Percentiles rank a stretch among this genome's conserved stretches.
Evolutionary conservation across 2,113 vertebrate genomes (phyloP).

Genomic region (Macroglossus sobrinus): DNA sequence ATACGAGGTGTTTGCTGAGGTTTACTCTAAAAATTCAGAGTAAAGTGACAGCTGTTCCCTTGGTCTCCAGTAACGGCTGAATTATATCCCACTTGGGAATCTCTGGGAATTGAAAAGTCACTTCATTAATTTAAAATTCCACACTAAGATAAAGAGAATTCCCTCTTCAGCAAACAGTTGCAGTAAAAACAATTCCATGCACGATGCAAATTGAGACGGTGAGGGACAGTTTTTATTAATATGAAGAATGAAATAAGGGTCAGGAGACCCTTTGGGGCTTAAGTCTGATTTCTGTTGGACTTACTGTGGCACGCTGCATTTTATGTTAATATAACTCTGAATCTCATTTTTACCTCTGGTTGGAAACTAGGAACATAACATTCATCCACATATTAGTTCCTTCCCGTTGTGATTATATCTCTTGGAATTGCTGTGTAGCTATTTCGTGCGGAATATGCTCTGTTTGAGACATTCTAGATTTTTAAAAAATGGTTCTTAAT

Average conservation of each 20-base stretch:
- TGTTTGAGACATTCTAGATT: constrained; percentile 1
- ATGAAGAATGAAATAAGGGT: background rate
- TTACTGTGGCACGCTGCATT: background rate
- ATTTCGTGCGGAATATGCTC: background rate
- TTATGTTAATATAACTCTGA: background rate
- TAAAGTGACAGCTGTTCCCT: background rate
- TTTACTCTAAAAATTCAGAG: constrained; percentile 24
- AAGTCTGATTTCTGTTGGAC: background rate
- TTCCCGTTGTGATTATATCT: background rate
- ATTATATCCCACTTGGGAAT: constrained; percentile 3
- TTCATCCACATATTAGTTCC: background rate
- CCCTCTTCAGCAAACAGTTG: background rate
- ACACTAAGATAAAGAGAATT: background rate
- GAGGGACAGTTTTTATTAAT: background rate
- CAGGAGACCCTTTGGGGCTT: background rate
- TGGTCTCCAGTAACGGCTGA: constrained; percentile 9
- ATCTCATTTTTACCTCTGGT: background rate
- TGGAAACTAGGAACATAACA: background rate
- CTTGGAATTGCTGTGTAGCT: background rate
- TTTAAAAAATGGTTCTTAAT: background rate
- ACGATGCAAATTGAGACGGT: background rate
- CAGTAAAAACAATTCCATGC: background rate
- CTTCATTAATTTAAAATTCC: constrained; percentile 28
- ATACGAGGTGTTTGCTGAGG: background rate
- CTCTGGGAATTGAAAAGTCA: constrained; percentile 32